Conservation (phyloP, 2,113 vertebrate genomes). For the Sciurus niger region DNA sequence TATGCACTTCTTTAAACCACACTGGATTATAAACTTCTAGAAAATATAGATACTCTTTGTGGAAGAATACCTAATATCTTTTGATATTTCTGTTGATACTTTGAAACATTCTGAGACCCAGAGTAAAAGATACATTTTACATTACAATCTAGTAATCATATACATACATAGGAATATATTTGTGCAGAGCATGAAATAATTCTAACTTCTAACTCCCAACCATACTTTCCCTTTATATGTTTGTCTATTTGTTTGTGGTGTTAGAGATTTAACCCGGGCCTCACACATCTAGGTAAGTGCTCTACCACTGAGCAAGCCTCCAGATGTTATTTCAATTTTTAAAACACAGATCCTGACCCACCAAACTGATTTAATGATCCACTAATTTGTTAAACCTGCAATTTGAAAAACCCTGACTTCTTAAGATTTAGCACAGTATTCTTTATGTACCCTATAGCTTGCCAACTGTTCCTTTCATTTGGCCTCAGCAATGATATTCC, state of each 20-base stretch:
- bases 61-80: constrained; percentile 20
- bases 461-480: constrained; percentile 55
- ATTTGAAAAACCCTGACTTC: constrained; percentile 23
- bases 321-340: not conserved
- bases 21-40: constrained; percentile 9
- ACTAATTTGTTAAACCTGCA: not conserved
- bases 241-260: not conserved
- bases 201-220: constrained; percentile 12
- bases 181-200: not conserved
- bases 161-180: not conserved
- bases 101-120: constrained; percentile 49
- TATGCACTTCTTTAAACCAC: constrained; percentile 37
- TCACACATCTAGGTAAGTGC: not conserved
- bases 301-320: not conserved
- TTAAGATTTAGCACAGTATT: not conserved
- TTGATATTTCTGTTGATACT: not conserved
- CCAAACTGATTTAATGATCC: not conserved
- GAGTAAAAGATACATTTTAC: constrained; percentile 44
- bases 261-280: not conserved
- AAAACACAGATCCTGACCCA: not conserved
- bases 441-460: not conserved
- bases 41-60: constrained; percentile 31
- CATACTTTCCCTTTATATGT: not conserved
- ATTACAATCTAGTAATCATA: constrained; percentile 38
- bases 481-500: not conserved